phyloP scores from a whole-genome alignment of 2,888 invertebrate genomes.

The Chymomyza procnemis region DNA sequence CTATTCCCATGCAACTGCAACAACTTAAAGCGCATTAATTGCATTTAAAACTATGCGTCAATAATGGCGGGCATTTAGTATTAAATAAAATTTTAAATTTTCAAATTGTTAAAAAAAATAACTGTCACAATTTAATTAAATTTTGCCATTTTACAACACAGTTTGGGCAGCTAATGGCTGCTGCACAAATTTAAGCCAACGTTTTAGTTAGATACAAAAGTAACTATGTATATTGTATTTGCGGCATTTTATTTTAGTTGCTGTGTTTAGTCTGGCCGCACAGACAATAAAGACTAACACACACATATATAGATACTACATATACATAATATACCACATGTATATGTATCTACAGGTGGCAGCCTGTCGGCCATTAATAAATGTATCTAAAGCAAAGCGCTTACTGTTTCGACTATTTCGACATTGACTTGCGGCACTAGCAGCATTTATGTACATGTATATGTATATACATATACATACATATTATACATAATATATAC shows the following conservation, averaged over 20 bases:
- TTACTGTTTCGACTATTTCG: neutral
- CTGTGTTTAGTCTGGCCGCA: slow-evolving; percentile 57
- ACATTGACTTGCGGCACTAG: neutral
- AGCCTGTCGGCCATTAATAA: slow-evolving; percentile 12
- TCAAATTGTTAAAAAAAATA: slow-evolving; percentile 6
- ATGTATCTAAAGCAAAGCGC: neutral
- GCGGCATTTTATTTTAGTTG: slow-evolving; percentile 49
- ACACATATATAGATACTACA: slow-evolving; percentile 15
- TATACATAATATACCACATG: neutral
- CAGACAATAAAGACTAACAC: slow-evolving; percentile 39
- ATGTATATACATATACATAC: no score
- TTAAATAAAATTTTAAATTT: slow-evolving; percentile 17
- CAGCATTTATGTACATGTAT: no score
- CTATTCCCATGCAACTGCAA: slow-evolving; percentile 41
- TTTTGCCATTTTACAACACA: slow-evolving; percentile 41
- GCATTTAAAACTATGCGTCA: slow-evolving; percentile 20
- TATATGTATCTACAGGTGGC: slow-evolving; percentile 38
- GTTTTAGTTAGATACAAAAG: slow-evolving; percentile 35
- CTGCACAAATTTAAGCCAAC: slow-evolving; percentile 10
- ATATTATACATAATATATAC: no score
- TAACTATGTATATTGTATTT: slow-evolving; percentile 13
- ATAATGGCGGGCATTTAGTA: neutral
- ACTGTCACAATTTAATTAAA: slow-evolving; percentile 20
- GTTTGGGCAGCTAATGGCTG: slow-evolving; percentile 36
- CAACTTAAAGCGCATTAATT: slow-evolving; percentile 10